Evolutionary conservation across 2,113 vertebrate genomes (phyloP).

Genomic region (Oxyura jamaicensis): DNA sequence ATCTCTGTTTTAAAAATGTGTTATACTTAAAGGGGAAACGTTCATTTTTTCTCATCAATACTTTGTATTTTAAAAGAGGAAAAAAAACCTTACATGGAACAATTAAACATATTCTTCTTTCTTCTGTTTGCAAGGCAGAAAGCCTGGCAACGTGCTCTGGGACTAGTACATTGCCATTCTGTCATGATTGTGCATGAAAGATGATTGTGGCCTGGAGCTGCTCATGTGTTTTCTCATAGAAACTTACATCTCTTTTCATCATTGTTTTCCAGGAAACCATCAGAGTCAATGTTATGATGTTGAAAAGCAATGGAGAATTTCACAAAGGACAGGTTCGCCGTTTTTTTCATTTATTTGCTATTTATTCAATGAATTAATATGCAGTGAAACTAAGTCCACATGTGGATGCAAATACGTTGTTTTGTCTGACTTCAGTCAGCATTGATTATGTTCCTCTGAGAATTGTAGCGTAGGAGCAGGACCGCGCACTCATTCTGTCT

Average conservation of each 20-base stretch:
- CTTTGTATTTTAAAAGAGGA: not conserved
- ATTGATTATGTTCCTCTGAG: not conserved
- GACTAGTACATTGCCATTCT: rapidly evolving
- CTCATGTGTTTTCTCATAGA: not conserved
- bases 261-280: constrained; percentile 80
- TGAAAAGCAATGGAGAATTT: constrained; percentile 74
- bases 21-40: not conserved
- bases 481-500: not conserved
- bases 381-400: not conserved
- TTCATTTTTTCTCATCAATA: not conserved
- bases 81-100: not conserved
- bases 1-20: not conserved
- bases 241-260: not conserved
- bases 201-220: not conserved
- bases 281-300: constrained; percentile 82
- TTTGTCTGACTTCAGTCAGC: not conserved
- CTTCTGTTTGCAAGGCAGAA: not conserved
- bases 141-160: not conserved
- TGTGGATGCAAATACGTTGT: not conserved
- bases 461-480: not conserved
- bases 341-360: not conserved
- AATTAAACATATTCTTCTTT: not conserved
- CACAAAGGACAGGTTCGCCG: constrained; percentile 85
- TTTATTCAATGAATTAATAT: not conserved
- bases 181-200: not conserved